These are phyloP conservation scores for Camponotus fellah DNA, from an alignment of 2,888 invertebrate species.

Conservation along the genomic window DNA sequence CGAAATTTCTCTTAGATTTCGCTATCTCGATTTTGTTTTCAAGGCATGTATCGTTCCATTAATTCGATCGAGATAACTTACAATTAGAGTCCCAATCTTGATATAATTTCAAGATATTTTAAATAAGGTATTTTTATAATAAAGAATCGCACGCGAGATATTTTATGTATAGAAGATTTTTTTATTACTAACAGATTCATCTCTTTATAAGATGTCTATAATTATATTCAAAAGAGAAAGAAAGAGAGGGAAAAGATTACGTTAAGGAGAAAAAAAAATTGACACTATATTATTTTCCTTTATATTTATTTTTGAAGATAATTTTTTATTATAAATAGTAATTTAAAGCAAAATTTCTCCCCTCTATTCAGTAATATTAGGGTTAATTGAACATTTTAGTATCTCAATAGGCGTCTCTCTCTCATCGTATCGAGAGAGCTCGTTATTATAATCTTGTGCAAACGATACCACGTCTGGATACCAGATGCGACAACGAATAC, in stretches of 20 bases:
- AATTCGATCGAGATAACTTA: constrained; percentile 7
- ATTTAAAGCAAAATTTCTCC: background rate
- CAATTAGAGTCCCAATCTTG: background rate
- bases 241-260: background rate
- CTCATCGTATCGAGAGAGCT: constrained; percentile 34
- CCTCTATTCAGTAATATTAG: background rate
- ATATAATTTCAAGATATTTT: background rate
- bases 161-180: background rate
- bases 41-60: background rate
- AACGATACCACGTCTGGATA: constrained; percentile 60
- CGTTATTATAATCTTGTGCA: constrained; percentile 41
- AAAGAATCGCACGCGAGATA: background rate
- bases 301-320: constrained; percentile 2
- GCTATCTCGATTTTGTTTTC: constrained; percentile 31
- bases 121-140: background rate
- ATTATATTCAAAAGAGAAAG: background rate
- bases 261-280: background rate
- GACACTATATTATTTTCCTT: background rate
- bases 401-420: background rate
- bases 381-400: constrained; percentile 19
- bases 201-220: background rate
- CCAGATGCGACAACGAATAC: constrained; percentile 64
- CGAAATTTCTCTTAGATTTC: constrained; percentile 3
- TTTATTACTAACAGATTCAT: constrained; percentile 5
- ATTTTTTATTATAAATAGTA: constrained; percentile 11